phyloP scores from a whole-genome alignment of 2,113 vertebrate species.

The Grallaria varia region DNA sequence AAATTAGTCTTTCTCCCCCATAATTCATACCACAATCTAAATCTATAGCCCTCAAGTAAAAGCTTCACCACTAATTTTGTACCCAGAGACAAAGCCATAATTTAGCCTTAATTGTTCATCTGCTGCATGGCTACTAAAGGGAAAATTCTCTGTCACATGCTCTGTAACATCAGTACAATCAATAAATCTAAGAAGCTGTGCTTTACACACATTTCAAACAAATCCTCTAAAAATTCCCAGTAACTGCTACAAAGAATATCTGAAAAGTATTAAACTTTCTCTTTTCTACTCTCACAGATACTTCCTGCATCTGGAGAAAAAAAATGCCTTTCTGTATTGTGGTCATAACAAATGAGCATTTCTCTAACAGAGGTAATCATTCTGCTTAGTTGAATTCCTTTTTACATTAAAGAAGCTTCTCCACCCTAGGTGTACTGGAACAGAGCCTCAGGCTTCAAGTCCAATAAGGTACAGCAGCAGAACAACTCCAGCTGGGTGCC shows the following conservation, averaged over 20 bases:
- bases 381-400: neutral
- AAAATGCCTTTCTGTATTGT: neutral
- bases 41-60: neutral
- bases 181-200: neutral
- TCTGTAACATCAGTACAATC: neutral
- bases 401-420: neutral
- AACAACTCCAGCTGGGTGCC: neutral
- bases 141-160: neutral
- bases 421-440: neutral
- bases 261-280: neutral
- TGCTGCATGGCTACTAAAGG: neutral
- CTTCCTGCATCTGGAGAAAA: neutral
- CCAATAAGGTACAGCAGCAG: neutral
- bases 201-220: neutral
- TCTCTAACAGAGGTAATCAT: neutral
- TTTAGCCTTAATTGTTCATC: neutral
- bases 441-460: neutral
- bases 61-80: neutral
- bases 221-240: neutral
- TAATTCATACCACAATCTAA: neutral
- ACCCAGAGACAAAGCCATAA: neutral
- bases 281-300: neutral
- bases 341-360: neutral
- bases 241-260: neutral
- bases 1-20: neutral